Conservation (phyloP, 1,140 invertebrate species). For the Galleria mellonella region DNA sequence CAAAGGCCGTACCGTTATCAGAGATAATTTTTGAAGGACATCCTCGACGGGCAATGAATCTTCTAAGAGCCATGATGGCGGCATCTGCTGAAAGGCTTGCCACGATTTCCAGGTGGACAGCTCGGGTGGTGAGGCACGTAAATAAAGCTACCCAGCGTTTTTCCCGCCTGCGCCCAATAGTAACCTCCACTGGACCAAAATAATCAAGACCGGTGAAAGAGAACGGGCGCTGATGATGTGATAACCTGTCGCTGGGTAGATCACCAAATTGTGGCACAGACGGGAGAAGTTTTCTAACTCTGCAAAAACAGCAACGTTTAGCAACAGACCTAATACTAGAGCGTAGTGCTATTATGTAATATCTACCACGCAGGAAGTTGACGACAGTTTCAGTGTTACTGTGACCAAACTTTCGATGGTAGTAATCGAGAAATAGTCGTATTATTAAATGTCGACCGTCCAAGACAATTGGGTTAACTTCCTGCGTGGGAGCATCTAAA, state of each 20-base stretch:
- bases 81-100: too few species aligned
- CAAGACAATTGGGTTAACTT: neutral
- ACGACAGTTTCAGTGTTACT: constrained; percentile 1
- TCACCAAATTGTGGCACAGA: constrained; percentile 16
- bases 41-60: too few species aligned
- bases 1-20: constrained; percentile 1
- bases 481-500: neutral
- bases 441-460: neutral
- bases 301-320: constrained; percentile 11
- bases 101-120: too few species aligned
- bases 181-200: neutral
- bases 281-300: constrained; percentile 5
- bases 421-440: constrained; percentile 1
- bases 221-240: constrained; percentile 6
- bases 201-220: too few species aligned
- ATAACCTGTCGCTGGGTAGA: constrained; percentile 4
- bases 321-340: neutral
- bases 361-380: constrained; percentile 4
- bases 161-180: constrained; percentile 1
- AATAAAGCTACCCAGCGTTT: too few species aligned
- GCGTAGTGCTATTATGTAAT: neutral
- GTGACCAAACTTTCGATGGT: constrained; percentile 1
- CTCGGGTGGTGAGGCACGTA: too few species aligned
- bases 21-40: neutral
- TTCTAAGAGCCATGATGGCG: too few species aligned